These are phyloP conservation scores for Falco rusticolus DNA, from an alignment of 2,797 vertebrate genomes.

Conservation along the genomic window DNA sequence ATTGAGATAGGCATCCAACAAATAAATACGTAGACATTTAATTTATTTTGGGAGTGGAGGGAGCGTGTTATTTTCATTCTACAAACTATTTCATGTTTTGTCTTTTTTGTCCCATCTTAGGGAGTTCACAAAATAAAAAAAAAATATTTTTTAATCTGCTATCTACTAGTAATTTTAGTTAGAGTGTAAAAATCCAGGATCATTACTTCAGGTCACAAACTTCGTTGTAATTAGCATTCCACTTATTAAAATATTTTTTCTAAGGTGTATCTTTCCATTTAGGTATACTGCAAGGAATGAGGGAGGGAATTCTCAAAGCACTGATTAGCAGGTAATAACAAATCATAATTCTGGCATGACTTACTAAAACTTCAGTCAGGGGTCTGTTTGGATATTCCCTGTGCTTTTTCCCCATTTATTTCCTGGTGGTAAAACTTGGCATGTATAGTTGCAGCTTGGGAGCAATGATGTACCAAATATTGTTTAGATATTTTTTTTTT, in stretches of 20 bases:
- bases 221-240: not conserved
- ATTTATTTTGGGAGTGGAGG: not conserved
- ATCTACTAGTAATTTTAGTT: not conserved
- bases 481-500: not conserved
- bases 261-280: not conserved
- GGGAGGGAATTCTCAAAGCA: slow-evolving; percentile 12
- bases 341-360: not conserved
- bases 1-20: not conserved
- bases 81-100: not conserved
- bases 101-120: not conserved
- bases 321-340: slow-evolving; percentile 8
- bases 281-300: not conserved
- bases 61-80: not conserved
- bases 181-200: not conserved
- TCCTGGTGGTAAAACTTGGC: slow-evolving; percentile 17
- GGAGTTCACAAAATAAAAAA: not conserved
- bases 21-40: not conserved
- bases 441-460: not conserved
- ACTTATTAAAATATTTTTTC: not conserved
- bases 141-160: not conserved
- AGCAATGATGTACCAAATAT: slow-evolving; percentile 19
- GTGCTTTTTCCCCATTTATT: not conserved
- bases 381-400: not conserved
- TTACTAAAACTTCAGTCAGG: not conserved
- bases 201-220: not conserved